Conservation (phyloP, 2,888 invertebrate genomes). For the Cheilosia soror region DNA sequence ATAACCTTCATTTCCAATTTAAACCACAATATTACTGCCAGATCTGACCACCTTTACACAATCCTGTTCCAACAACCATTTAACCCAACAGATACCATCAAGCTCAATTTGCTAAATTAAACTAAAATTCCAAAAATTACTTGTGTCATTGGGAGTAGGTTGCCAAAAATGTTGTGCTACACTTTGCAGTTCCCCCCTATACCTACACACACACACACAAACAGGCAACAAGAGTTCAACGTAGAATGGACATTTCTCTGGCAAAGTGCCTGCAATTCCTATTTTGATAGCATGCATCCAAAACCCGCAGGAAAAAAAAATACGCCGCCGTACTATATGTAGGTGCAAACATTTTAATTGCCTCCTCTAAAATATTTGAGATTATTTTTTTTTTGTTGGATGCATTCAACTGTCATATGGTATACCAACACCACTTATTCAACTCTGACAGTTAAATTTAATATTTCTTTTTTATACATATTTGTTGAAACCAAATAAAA, state of each 20-base stretch:
- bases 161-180: slow-evolving; percentile 35
- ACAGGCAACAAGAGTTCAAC: slow-evolving; percentile 19
- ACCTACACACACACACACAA: not conserved
- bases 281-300: slow-evolving; percentile 25
- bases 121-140: slow-evolving; percentile 10
- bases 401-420: slow-evolving; percentile 48
- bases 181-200: not conserved
- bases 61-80: not conserved
- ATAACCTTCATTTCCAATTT: slow-evolving; percentile 4
- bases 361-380: slow-evolving; percentile 27
- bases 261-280: slow-evolving; percentile 51
- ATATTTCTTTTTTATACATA: not conserved
- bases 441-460: slow-evolving; percentile 30
- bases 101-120: slow-evolving; percentile 24
- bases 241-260: slow-evolving; percentile 54
- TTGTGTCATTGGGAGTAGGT: slow-evolving; percentile 3
- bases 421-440: slow-evolving; percentile 35
- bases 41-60: slow-evolving; percentile 12
- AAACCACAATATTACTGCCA: slow-evolving; percentile 12
- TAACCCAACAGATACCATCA: slow-evolving; percentile 13
- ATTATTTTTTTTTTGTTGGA: not conserved
- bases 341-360: slow-evolving; percentile 73
- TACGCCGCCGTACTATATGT: not conserved
- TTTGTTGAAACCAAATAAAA: slow-evolving; percentile 49
- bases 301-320: not conserved